A percentile compares a stretch with the other conserved stretches of the same genome.
These are phyloP conservation scores for Drosophila watanabei DNA, from an alignment of 1,140 invertebrate species.

Conservation along the genomic window DNA sequence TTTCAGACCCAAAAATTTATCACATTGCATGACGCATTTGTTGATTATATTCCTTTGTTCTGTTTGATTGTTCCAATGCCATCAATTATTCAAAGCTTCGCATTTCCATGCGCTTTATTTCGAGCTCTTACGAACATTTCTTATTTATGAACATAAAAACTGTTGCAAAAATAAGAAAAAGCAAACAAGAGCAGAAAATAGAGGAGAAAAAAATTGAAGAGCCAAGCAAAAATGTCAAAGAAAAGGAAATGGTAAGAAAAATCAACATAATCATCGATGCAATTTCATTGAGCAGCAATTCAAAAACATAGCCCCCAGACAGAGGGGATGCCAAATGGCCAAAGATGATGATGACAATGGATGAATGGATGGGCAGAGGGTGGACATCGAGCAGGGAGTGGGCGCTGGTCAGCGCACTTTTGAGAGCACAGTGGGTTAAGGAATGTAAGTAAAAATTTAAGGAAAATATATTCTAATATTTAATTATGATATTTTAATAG, in stretches of 20 bases:
- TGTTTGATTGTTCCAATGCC: constrained; percentile 32
- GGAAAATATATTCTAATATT: accelerated
- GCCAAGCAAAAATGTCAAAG: constrained; percentile 39
- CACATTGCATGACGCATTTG: constrained; percentile 58
- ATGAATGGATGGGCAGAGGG: neutral
- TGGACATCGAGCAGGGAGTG: neutral
- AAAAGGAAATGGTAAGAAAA: constrained; percentile 39
- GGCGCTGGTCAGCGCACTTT: constrained; percentile 34
- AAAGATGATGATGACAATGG: constrained; percentile 72
- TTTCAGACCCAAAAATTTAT: constrained; percentile 46
- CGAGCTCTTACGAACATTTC: constrained; percentile 35
- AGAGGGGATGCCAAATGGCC: constrained; percentile 32
- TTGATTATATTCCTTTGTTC: constrained; percentile 35
- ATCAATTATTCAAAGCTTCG: constrained; percentile 77
- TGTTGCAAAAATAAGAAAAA: constrained; percentile 42
- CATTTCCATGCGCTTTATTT: constrained; percentile 69
- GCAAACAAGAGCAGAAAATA: constrained; percentile 4
- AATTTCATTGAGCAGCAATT: constrained; percentile 80
- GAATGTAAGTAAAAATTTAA: too few species aligned
- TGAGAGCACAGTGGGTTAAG: neutral
- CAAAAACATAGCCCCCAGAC: constrained; percentile 68
- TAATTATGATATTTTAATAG: neutral
- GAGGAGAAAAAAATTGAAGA: constrained; percentile 44
- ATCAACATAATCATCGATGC: constrained; percentile 82
- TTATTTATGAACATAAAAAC: constrained; percentile 72